A percentile compares a stretch with the other conserved stretches of the same genome.
phyloP scores from a whole-genome alignment of 2,113 vertebrate genomes.

The Anser cygnoides region DNA sequence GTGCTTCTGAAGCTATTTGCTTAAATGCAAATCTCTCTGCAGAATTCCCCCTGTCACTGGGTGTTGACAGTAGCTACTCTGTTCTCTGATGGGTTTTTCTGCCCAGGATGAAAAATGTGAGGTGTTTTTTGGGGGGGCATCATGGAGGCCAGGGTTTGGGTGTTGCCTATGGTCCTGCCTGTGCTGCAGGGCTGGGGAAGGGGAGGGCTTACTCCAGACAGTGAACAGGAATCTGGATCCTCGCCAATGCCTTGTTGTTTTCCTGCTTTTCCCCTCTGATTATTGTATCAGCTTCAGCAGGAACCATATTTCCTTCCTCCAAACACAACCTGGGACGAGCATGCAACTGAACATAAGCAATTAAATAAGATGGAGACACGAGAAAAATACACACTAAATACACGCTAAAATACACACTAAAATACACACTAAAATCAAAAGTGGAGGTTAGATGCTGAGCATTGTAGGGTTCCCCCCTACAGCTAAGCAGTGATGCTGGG shows the following conservation, averaged over 20 bases:
- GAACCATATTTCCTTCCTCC: not conserved
- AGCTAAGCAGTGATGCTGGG: rapidly evolving
- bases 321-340: not conserved
- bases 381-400: not conserved
- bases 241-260: too few relatives aligned
- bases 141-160: not conserved
- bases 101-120: not conserved
- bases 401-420: too few relatives aligned
- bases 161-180: not conserved
- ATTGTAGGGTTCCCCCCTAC: not conserved
- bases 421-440: not conserved
- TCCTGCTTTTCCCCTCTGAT: too few relatives aligned
- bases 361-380: not conserved
- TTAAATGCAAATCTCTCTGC: not conserved
- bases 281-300: not conserved
- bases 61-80: rapidly evolving
- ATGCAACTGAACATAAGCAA: not conserved
- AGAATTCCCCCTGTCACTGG: rapidly evolving
- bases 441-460: not conserved
- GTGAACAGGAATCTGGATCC: not conserved
- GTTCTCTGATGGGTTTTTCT: not conserved
- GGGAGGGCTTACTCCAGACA: rapidly evolving
- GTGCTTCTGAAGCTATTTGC: not conserved
- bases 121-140: rapidly evolving
- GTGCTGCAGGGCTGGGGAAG: not conserved